These are phyloP conservation scores for Acarapis woodi DNA, from an alignment of 1,140 invertebrate genomes.

Conservation along the genomic window DNA sequence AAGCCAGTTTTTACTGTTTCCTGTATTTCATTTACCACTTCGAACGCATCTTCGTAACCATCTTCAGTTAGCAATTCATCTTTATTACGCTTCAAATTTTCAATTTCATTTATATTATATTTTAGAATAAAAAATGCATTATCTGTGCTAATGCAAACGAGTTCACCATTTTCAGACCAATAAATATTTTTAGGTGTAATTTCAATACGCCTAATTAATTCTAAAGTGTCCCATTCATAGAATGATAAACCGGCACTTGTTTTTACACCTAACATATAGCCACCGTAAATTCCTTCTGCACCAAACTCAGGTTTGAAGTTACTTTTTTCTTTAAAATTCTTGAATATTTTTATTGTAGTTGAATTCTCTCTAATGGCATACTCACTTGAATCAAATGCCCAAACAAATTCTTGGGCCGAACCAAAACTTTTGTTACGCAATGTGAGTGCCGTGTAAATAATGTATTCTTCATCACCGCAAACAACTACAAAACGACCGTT, in stretches of 20 bases:
- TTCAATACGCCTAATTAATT: conserved; percentile 74
- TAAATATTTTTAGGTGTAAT: conserved; percentile 70
- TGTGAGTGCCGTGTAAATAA: conserved; percentile 97
- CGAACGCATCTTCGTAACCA: conserved; percentile 85
- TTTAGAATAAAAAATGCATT: conserved; percentile 85
- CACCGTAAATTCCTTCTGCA: conserved; percentile 83
- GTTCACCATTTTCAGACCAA: conserved; percentile 85
- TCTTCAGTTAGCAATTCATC: conserved; percentile 53
- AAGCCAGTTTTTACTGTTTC: conserved; percentile 83
- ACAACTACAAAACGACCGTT: conserved; percentile 93
- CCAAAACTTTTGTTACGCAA: conserved; percentile 95
- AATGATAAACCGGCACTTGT: conserved; percentile 74
- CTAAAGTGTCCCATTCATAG: conserved; percentile 87
- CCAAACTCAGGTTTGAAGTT: conserved; percentile 83
- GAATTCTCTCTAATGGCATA: conserved; percentile 68
- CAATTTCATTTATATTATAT: conserved; percentile 34
- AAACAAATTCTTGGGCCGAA: conserved; percentile 91
- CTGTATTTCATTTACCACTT: conserved; percentile 61
- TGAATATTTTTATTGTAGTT: conserved; percentile 72
- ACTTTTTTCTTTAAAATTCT: conserved; percentile 92
- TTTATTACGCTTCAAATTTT: conserved; percentile 34
- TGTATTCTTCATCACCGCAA: conserved; percentile 97
- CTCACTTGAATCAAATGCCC: conserved; percentile 86
- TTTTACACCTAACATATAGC: conserved; percentile 68
- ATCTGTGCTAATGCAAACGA: conserved; percentile 77